Evolutionary conservation across 2,888 invertebrate species (phyloP), one percentile per base, ranked within the genome.

Genomic region (Yponomeuta evonymella): DNA sequence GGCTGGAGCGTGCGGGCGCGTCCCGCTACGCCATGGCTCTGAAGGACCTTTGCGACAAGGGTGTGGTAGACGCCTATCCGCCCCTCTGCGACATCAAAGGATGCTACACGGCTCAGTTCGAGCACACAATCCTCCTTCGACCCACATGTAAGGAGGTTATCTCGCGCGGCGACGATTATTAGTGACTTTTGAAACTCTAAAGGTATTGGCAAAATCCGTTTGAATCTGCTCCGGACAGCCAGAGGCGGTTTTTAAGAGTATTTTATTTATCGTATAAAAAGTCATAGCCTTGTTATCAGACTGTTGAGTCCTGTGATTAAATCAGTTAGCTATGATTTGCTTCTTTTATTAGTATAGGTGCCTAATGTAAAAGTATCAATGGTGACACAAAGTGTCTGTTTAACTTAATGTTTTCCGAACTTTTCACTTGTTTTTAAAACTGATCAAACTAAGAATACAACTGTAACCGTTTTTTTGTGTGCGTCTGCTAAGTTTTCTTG

Each of bases 121-220:
- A 99, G 85, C 99, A 99, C 89, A 99, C 99, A 5, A 96, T 99
- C 80, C 95, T 99, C 77, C 93, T 99, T 75, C 94, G 99, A 79
- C 99, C 99, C 65, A 99, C 98, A 0, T 99, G 99, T 93, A 99
- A 99, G 89, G 99, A 99, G 89, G 95, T 99, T 36, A 96, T 99
- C 69, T 98, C 98, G 43, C 96, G 99, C 74, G 99, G 99, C 48
- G 96, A 97, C 75, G 99, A 99, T 88, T 99, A 98, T 88, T 98
- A 94, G 93, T 12, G 51, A 58, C 51, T 58, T 12, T 10, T 15
- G 15, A 58, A 58, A 58, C 51, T 51, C 11, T 58, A 2, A 12
- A 15, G 51, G 12, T 15, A 15, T 12, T 58, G 51, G 51, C 51
- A 58, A 58, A 23, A 5, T 43, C 51, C 51, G 51, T 15, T 15